A percentile compares a stretch with the other conserved stretches of the same genome.
Conservation (phyloP, 2,113 vertebrate species). For the Turnix velox region DNA sequence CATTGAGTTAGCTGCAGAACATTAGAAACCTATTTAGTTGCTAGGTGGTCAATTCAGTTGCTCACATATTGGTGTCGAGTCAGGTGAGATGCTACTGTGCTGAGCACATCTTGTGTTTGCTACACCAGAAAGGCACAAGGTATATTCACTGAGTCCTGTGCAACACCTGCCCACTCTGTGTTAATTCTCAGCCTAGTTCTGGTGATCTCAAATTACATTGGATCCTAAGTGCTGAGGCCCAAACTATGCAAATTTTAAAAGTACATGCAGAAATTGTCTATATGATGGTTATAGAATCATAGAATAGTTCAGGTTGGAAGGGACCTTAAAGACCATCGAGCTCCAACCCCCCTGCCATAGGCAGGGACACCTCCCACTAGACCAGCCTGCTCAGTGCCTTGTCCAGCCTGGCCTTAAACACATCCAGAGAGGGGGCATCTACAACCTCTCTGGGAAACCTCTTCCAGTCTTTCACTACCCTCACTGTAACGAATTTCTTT, state of each 20-base stretch:
- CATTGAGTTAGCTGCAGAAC: background rate
- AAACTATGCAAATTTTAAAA: background rate
- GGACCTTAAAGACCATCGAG: no score
- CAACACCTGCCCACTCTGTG: background rate
- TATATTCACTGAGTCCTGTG: background rate
- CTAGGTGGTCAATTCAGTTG: background rate
- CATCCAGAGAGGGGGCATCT: no score
- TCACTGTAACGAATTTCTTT: no score
- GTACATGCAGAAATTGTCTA: background rate
- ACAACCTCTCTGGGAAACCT: no score
- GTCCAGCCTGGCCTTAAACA: no score
- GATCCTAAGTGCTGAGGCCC: background rate
- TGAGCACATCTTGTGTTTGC: background rate
- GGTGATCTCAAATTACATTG: background rate
- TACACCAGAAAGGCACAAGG: background rate
- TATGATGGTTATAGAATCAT: no score
- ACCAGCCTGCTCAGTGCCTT: no score
- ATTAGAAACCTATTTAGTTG: background rate
- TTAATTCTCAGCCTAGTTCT: background rate
- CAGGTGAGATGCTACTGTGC: background rate
- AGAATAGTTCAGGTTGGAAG: no score
- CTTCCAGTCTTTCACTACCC: no score
- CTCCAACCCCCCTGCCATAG: no score
- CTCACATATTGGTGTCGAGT: background rate
- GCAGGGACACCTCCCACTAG: no score